Base-by-base conservation (phyloP, 2,888 invertebrate genomes). In the Thymelicus sylvestris region DNA sequence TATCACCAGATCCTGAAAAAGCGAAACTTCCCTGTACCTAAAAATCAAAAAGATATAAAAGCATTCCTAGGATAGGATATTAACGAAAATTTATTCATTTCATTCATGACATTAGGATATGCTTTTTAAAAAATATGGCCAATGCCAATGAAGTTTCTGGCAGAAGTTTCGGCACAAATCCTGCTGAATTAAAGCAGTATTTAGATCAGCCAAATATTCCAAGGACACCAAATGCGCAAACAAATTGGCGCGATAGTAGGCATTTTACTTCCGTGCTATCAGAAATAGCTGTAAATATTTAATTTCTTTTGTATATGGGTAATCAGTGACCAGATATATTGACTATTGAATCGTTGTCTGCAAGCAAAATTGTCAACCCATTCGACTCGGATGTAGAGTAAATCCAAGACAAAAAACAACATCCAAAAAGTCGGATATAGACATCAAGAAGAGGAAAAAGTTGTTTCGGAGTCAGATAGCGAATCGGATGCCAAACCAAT, bases 171-270 rank as follows among this genome's bases (percentile, higher is more conserved):
- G 61, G 64, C 60, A 47, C 67, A 72, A 73, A 50, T 15, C 64
- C 64, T 70, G 15, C 67, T 72, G 72, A 72, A 71, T 68, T 73
- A 57, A 72, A 71, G 72, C 73, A 73, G 71, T 71, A 66, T 71
- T 72, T 74, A 64, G 74, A 74, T 67, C 72, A 74, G 66, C 74
- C 72, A 72, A 72, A 66, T 69, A 69, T 74, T 69, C 69, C 69
- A 72, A 66, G 68, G 73, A 68, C 71, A 73, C 68, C 66, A 71
- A 67, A 72, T 50, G 69, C 66, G 0, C 67, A 69, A n/a, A 72
- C 69, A 66, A 73, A 68, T 71, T 75, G 67, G 68, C 71, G 73
- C n/a, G 72, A 73, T 72, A 73, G 74, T 71, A 68, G 70, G 44
- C 69, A 75, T 74, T 72, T 74, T 66, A 70, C 72, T 69, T 72